Evolutionary conservation across 2,113 vertebrate species (phyloP).

Genomic region (Stomatorhinus ivindoensis): DNA sequence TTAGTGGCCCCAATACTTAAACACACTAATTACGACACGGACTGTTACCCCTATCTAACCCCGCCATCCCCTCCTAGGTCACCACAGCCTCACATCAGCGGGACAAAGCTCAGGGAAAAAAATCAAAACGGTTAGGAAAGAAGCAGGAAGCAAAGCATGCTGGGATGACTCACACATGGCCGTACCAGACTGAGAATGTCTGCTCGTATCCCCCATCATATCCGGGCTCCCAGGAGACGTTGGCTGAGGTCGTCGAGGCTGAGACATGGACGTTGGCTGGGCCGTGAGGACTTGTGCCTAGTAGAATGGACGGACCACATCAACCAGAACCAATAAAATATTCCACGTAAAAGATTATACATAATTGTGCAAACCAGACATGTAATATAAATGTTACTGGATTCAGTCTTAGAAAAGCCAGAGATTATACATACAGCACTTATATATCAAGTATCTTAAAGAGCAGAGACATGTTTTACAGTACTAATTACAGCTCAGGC

Average conservation of each 20-base stretch:
- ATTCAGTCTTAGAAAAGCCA: neutral
- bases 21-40: neutral
- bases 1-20: neutral
- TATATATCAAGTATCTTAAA: neutral
- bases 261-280: slow-evolving; percentile 74
- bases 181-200: slow-evolving; percentile 99
- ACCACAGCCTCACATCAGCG: slow-evolving; percentile 32
- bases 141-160: slow-evolving; percentile 98
- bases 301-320: neutral
- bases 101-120: slow-evolving; percentile 31
- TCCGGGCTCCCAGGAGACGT: slow-evolving; percentile 88
- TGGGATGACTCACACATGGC: slow-evolving; percentile 99
- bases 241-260: slow-evolving; percentile 87
- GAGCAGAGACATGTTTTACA: neutral
- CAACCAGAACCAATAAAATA: neutral
- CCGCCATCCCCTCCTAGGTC: neutral
- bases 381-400: neutral
- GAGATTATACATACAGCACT: neutral
- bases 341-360: neutral
- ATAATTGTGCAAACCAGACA: neutral
- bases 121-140: slow-evolving; percentile 47
- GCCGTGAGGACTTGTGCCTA: slow-evolving; percentile 96
- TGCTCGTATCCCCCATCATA: slow-evolving; percentile 96
- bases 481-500: neutral
- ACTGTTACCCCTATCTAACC: neutral